Evolutionary conservation across 2,113 vertebrate genomes (phyloP).

Genomic region (Pipra filicauda): DNA sequence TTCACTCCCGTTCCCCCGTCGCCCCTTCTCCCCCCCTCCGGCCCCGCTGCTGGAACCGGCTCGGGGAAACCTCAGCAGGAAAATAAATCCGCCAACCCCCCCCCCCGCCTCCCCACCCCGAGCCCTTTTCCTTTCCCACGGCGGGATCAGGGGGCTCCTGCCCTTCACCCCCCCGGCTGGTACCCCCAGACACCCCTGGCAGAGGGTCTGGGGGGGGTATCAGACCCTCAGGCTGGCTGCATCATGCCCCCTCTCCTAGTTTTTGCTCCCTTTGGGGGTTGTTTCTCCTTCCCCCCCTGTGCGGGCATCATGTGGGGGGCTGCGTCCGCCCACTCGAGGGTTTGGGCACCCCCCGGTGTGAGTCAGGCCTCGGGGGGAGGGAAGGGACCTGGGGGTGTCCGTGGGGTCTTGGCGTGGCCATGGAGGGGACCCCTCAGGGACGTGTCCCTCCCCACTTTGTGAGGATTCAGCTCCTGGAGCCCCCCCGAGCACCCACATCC

Average conservation of each 20-base stretch:
- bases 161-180: neutral
- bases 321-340: accelerated
- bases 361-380: neutral
- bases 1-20: slow-evolving; percentile 15
- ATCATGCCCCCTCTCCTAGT: accelerated
- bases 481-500: no score
- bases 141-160: neutral
- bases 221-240: neutral
- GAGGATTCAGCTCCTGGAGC: neutral
- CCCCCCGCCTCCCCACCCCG: neutral
- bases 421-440: neutral
- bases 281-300: neutral
- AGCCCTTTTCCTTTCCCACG: neutral
- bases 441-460: neutral
- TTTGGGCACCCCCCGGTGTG: neutral
- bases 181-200: neutral
- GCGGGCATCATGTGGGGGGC: neutral
- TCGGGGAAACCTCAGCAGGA: neutral
- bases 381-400: neutral
- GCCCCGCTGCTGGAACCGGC: neutral
- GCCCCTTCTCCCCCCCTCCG: neutral
- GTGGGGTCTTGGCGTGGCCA: neutral
- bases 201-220: neutral
- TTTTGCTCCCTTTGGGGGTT: neutral
- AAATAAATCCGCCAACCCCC: neutral